Percentiles rank a stretch among this genome's conserved stretches.
Evolutionary conservation across 2,888 invertebrate genomes (phyloP).

Genomic region (Ptilodon capucinus): DNA sequence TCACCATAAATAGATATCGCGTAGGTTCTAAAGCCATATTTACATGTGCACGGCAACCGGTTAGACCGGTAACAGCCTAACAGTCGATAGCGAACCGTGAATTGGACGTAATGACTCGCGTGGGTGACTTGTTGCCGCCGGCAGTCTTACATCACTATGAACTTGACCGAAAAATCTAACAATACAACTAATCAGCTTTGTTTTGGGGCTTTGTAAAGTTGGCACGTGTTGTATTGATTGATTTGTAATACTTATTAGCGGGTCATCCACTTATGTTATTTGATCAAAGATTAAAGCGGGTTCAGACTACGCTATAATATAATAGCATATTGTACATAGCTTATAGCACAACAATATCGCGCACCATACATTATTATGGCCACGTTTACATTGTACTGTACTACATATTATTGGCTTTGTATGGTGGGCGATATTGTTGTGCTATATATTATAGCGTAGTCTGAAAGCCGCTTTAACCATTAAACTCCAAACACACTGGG

Average conservation of each 20-base stretch:
- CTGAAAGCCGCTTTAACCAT: too few relatives aligned
- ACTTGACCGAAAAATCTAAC: slow-evolving; percentile 1
- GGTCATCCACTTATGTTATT: too few relatives aligned
- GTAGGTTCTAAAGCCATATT: not conserved
- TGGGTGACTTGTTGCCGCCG: slow-evolving; percentile 49
- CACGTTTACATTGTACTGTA: too few relatives aligned
- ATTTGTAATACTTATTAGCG: not conserved
- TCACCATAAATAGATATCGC: not conserved
- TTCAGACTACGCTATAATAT: too few relatives aligned
- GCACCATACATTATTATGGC: too few relatives aligned
- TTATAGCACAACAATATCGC: too few relatives aligned
- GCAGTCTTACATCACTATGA: slow-evolving; percentile 32
- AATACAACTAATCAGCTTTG: slow-evolving; percentile 9
- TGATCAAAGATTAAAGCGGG: too few relatives aligned
- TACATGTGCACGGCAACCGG: slow-evolving; percentile 14
- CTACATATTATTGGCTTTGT: too few relatives aligned
- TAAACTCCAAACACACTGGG: too few relatives aligned
- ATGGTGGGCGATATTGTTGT: too few relatives aligned
- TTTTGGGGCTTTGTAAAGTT: slow-evolving; percentile 3
- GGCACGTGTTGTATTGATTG: not conserved
- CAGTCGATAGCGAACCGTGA: slow-evolving; percentile 38
- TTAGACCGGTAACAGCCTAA: slow-evolving; percentile 38
- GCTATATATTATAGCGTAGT: too few relatives aligned
- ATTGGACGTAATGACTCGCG: slow-evolving; percentile 59
- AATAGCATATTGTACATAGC: too few relatives aligned